phyloP scores from a whole-genome alignment of 1,140 invertebrate species.

The Aphelenchoides fujianensis region DNA sequence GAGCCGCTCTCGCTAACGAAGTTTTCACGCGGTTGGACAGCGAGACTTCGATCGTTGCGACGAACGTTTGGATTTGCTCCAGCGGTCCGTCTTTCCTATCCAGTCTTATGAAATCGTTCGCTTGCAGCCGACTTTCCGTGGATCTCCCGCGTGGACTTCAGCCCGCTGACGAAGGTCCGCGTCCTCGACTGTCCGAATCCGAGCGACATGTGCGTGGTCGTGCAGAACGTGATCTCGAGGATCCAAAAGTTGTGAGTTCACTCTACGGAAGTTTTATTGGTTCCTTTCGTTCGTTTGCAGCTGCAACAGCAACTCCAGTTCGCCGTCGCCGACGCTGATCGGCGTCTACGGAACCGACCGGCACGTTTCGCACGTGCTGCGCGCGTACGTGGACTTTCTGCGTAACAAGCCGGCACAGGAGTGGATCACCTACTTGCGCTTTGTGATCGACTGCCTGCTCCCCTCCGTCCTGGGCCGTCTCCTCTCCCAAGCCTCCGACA shows the following conservation, averaged over 20 bases:
- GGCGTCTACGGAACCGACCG: slow-evolving; percentile 81
- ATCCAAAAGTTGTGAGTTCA: slow-evolving; percentile 51
- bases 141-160: slow-evolving; percentile 33
- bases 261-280: too few species aligned
- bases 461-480: slow-evolving; percentile 43
- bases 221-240: slow-evolving; percentile 40
- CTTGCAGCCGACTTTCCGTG: slow-evolving; percentile 41
- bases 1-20: too few species aligned
- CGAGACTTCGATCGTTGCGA: slow-evolving; percentile 20
- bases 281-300: too few species aligned
- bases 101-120: too few species aligned
- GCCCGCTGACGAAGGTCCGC: slow-evolving; percentile 27
- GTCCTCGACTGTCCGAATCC: slow-evolving; percentile 42
- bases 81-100: too few species aligned
- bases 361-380: slow-evolving; percentile 78
- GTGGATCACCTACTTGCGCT: slow-evolving; percentile 81
- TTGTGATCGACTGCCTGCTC: slow-evolving; percentile 78
- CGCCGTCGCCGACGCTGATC: slow-evolving; percentile 77
- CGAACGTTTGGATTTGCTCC: slow-evolving; percentile 25
- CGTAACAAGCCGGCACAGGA: slow-evolving; percentile 79
- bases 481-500: slow-evolving; percentile 31
- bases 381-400: slow-evolving; percentile 84
- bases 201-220: slow-evolving; percentile 30
- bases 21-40: slow-evolving; percentile 15
- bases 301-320: slow-evolving; percentile 81